Evolutionary conservation across 2,113 vertebrate genomes (phyloP).

Genomic region (Hepsetus odoe): DNA sequence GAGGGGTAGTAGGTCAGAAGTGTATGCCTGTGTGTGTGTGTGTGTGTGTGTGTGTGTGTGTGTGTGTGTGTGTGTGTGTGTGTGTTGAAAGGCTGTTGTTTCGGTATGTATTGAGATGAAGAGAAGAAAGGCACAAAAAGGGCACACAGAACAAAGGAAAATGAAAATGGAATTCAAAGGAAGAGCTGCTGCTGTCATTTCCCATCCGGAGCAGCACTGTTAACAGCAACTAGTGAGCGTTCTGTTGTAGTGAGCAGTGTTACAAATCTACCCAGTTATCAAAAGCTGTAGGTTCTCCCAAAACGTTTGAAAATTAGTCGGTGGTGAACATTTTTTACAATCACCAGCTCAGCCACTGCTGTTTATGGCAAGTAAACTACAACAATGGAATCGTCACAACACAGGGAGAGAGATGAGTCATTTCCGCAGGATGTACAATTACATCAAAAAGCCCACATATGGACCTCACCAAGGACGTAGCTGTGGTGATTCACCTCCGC

Average conservation of each 20-base stretch:
- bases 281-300: background rate
- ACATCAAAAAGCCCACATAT: conserved; percentile 36
- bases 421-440: conserved; percentile 41
- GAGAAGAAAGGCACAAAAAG: background rate
- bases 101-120: background rate
- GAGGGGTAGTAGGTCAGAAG: background rate
- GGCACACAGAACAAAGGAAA: background rate
- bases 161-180: background rate
- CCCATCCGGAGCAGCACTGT: background rate
- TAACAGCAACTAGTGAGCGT: background rate
- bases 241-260: background rate
- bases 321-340: background rate
- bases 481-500: conserved; percentile 23
- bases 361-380: background rate
- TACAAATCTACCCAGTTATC: background rate
- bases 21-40: background rate
- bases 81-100: background rate
- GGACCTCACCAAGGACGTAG: conserved; percentile 1
- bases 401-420: conserved; percentile 23
- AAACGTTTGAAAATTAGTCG: background rate
- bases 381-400: conserved; percentile 36
- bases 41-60: no score
- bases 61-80: background rate
- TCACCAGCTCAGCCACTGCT: background rate
- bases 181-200: background rate